Percentiles rank a stretch among this genome's conserved stretches.
Evolutionary conservation across 2,113 vertebrate genomes (phyloP).

Genomic region (Guaruba guarouba): DNA sequence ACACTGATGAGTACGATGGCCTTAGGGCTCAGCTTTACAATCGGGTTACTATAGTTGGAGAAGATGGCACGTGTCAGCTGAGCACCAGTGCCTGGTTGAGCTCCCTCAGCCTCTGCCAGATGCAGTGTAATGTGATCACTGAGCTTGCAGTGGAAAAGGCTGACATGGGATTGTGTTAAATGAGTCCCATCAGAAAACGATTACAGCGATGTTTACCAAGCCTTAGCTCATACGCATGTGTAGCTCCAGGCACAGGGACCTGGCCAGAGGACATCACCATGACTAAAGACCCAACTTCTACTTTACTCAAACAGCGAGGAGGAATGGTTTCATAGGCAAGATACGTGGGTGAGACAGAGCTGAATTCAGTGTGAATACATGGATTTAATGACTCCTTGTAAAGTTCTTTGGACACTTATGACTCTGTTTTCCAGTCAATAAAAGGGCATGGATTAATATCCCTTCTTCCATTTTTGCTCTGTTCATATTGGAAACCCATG

Average conservation of each 20-base stretch:
- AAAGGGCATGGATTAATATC: neutral
- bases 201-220: neutral
- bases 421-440: neutral
- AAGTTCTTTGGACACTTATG: neutral
- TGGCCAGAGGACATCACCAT: neutral
- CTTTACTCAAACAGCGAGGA: neutral
- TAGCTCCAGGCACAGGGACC: neutral
- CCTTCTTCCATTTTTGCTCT: neutral
- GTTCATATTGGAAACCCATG: neutral
- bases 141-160: neutral
- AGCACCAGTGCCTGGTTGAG: neutral
- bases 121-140: neutral
- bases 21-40: slow-evolving; percentile 14
- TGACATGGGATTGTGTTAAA: neutral
- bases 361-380: neutral
- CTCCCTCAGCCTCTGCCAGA: slow-evolving; percentile 20
- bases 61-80: slow-evolving; percentile 27
- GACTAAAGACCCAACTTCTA: neutral
- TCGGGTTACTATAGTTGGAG: neutral
- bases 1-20: rapidly evolving
- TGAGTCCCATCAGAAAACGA: neutral
- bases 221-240: rapidly evolving
- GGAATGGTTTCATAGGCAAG: neutral
- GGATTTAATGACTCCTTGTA: neutral
- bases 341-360: rapidly evolving